Evolutionary conservation across 2,888 invertebrate species (phyloP).

Genomic region (Aproaerema taeniolella): DNA sequence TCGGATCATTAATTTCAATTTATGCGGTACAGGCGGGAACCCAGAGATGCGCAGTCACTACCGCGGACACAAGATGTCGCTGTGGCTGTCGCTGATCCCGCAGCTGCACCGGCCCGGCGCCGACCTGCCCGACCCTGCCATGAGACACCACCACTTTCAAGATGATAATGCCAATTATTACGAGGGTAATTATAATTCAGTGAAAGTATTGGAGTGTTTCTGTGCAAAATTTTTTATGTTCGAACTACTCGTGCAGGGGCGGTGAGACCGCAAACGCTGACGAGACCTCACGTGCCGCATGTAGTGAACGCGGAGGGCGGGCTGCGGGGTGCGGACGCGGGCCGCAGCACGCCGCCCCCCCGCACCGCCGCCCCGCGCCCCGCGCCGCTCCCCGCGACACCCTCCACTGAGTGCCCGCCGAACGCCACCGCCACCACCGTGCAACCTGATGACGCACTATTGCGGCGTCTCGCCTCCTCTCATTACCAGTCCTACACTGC

Average conservation of each 20-base stretch:
- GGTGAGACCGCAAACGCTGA: slow-evolving; percentile 85
- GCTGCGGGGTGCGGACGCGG: slow-evolving; percentile 38
- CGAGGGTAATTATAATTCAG: slow-evolving; percentile 83
- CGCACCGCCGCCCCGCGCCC: slow-evolving; percentile 65
- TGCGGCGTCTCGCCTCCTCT: slow-evolving; percentile 86
- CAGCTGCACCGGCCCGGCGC: slow-evolving; percentile 91
- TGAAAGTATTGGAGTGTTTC: not conserved
- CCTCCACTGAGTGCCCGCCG: slow-evolving; percentile 86
- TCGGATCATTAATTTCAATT: slow-evolving; percentile 46
- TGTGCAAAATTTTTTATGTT: not conserved
- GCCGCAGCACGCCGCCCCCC: slow-evolving; percentile 56
- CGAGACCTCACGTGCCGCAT: slow-evolving; percentile 80
- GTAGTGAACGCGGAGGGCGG: slow-evolving; percentile 55
- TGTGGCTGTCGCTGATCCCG: slow-evolving; percentile 94
- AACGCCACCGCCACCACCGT: slow-evolving; percentile 69
- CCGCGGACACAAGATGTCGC: slow-evolving; percentile 94
- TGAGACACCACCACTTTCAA: slow-evolving; percentile 92
- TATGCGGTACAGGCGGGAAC: slow-evolving; percentile 76
- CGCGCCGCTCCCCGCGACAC: slow-evolving; percentile 59
- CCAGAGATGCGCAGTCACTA: slow-evolving; percentile 93
- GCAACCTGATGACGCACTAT: slow-evolving; percentile 81
- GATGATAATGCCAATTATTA: slow-evolving; percentile 88
- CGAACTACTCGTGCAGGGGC: slow-evolving; percentile 77
- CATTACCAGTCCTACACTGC: slow-evolving; percentile 94
- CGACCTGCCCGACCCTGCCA: slow-evolving; percentile 85